A percentile compares a stretch with the other conserved stretches of the same genome.
These are phyloP conservation scores for Pygmarrhopalites habei DNA, from an alignment of 1,140 invertebrate genomes.

Conservation along the genomic window DNA sequence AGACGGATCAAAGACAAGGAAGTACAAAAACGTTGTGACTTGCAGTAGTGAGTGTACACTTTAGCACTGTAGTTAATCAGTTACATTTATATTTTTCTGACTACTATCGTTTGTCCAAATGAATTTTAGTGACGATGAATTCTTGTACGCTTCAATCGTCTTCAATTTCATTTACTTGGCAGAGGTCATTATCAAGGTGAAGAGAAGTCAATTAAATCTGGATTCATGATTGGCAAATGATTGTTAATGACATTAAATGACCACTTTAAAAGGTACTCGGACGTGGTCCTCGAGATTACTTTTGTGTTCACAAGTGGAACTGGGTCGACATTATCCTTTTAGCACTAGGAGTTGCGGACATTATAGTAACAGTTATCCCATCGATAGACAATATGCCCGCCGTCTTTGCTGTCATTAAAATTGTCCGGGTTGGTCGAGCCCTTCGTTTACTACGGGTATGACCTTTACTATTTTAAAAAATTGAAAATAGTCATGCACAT, in stretches of 20 bases:
- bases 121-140: no score
- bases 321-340: conserved; percentile 23
- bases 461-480: no score
- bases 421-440: conserved; percentile 11
- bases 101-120: no score
- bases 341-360: conserved; percentile 9
- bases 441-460: conserved; percentile 14
- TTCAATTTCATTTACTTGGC: conserved; percentile 25
- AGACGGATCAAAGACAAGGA: neutral
- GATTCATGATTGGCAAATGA: no score
- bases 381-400: neutral
- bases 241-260: no score
- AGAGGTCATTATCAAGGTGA: conserved; percentile 28
- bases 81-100: no score
- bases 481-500: neutral
- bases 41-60: no score
- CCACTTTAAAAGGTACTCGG: conserved; percentile 23
- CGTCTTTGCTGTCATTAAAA: neutral
- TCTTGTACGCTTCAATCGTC: no score
- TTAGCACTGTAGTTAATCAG: no score
- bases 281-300: conserved; percentile 14
- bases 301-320: conserved; percentile 28
- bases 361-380: neutral
- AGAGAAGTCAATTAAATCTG: no score
- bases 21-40: neutral